Conservation (phyloP, 2,888 invertebrate genomes). For the Euzetes globulus region DNA sequence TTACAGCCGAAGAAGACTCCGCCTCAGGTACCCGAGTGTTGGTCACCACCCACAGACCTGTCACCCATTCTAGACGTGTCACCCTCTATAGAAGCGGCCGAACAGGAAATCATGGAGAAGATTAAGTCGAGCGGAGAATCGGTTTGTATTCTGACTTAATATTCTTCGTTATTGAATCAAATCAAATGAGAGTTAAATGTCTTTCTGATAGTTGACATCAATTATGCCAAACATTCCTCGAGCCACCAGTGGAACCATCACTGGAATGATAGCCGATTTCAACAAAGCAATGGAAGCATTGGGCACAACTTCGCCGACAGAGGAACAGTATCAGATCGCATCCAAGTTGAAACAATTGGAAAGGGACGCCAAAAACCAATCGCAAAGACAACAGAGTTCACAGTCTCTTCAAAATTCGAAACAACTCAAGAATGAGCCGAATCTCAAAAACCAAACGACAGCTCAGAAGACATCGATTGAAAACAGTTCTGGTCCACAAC, state of each 20-base stretch:
- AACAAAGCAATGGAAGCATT: conserved; percentile 41
- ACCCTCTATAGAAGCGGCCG: conserved; percentile 49
- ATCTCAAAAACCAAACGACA: neutral
- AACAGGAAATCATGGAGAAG: conserved; percentile 43
- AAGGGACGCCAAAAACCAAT: neutral
- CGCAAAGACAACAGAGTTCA: conserved; percentile 11
- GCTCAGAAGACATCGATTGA: conserved; percentile 11
- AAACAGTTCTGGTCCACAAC: conserved; percentile 18
- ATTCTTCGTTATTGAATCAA: neutral
- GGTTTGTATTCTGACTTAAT: neutral
- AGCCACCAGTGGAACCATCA: conserved; percentile 42
- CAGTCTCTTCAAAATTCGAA: neutral
- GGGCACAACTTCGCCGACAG: conserved; percentile 40
- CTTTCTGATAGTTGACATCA: neutral
- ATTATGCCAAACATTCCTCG: conserved; percentile 36
- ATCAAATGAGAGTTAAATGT: neutral
- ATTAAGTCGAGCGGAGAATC: conserved; percentile 8
- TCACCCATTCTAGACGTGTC: conserved; percentile 51
- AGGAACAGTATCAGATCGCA: conserved; percentile 32
- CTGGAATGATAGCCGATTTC: conserved; percentile 43
- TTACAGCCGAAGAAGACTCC: conserved; percentile 15
- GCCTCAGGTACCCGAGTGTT: conserved; percentile 39
- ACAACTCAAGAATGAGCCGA: neutral
- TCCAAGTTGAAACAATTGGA: neutral
- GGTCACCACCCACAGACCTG: conserved; percentile 49